Conservation (phyloP, 2,888 invertebrate genomes). For the Branchipolynoe longqiensis region DNA sequence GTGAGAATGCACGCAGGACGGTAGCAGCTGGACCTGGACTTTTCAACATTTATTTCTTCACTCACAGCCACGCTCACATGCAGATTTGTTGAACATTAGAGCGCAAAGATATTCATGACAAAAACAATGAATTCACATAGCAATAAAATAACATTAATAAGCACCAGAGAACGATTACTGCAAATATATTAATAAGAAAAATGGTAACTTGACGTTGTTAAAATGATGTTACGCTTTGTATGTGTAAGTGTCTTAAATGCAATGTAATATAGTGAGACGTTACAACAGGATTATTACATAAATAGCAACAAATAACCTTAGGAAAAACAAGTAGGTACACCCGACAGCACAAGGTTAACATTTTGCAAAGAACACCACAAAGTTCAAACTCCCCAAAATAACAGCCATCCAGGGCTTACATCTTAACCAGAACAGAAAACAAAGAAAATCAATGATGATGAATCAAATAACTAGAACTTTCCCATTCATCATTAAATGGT, state of each 20-base stretch:
- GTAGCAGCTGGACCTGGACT: slow-evolving; percentile 1
- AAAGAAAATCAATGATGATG: too few species aligned
- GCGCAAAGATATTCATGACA: not conserved
- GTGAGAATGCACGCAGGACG: too few species aligned
- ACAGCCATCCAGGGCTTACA: too few species aligned
- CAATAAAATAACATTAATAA: not conserved
- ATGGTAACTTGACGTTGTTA: not conserved
- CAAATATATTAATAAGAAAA: not conserved
- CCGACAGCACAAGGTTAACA: not conserved
- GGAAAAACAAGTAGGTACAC: not conserved
- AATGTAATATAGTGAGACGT: not conserved
- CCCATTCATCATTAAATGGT: too few species aligned
- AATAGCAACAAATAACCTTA: not conserved
- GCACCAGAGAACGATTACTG: not conserved
- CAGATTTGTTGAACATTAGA: not conserved
- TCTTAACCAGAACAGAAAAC: too few species aligned
- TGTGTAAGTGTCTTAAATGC: not conserved
- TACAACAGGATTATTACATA: not conserved
- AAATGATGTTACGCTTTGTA: too few species aligned
- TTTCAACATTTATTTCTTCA: not conserved
- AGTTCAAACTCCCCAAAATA: too few species aligned
- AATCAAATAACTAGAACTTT: too few species aligned
- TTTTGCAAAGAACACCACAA: not conserved
- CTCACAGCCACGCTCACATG: not conserved
- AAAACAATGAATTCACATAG: not conserved